Percentiles rank a stretch among this genome's conserved stretches.
phyloP scores from a whole-genome alignment of 2,797 vertebrate species.

The Botia almorhae region DNA sequence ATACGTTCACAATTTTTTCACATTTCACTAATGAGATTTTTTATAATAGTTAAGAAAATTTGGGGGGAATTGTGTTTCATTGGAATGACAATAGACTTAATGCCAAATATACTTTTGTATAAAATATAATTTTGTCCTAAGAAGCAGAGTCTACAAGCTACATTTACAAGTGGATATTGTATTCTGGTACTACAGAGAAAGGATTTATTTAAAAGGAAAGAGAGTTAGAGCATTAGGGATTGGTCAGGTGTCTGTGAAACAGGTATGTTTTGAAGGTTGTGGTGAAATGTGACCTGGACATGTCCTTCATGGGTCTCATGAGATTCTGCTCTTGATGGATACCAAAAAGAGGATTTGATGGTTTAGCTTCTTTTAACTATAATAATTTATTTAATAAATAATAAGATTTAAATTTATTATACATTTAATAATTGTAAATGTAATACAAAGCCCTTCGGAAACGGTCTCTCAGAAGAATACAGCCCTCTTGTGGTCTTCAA shows the following conservation, averaged over 20 bases:
- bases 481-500: not conserved
- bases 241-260: too few relatives aligned
- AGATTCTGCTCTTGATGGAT: not conserved
- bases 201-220: too few relatives aligned
- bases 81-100: not conserved
- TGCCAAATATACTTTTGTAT: not conserved
- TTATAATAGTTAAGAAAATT: too few relatives aligned
- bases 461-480: not conserved
- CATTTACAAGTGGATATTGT: too few relatives aligned
- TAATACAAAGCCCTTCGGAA: not conserved
- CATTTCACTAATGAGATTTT: not conserved
- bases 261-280: too few relatives aligned
- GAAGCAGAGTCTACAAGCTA: too few relatives aligned
- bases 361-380: not conserved
- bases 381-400: not conserved
- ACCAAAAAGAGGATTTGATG: not conserved
- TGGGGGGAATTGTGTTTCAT: too few relatives aligned
- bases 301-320: not conserved
- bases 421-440: too few relatives aligned
- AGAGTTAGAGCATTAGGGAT: too few relatives aligned
- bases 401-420: too few relatives aligned
- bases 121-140: not conserved
- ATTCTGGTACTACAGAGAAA: too few relatives aligned
- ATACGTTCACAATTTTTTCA: not conserved
- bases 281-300: not conserved